Evolutionary conservation across 1,140 invertebrate species (phyloP).

Genomic region (Meloidogyne hapla): DNA sequence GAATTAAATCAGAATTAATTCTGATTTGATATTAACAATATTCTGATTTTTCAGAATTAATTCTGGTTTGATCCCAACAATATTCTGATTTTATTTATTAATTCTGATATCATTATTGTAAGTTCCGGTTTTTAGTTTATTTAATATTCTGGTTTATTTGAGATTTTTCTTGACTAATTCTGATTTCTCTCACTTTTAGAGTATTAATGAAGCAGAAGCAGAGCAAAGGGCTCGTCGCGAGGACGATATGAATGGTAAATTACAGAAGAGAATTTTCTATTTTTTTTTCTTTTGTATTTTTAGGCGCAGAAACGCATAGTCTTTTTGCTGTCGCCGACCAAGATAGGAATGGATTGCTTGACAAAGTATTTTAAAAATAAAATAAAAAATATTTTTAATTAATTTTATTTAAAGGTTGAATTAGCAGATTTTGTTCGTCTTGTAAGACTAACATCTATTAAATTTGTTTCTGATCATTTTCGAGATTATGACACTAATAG

Average conservation of each 20-base stretch:
- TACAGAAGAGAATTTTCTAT: background rate
- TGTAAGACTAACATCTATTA: constrained; percentile 59
- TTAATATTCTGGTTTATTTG: too few relatives aligned
- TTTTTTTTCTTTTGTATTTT: background rate
- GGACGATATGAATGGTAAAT: constrained; percentile 58
- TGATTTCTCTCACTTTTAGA: background rate
- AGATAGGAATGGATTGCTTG: constrained; percentile 43
- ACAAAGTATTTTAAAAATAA: constrained; percentile 33
- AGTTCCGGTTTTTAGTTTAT: too few relatives aligned
- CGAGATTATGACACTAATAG: constrained; percentile 56
- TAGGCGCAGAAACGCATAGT: constrained; percentile 47
- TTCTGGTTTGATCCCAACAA: too few relatives aligned
- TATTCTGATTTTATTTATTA: too few relatives aligned
- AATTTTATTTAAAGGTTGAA: constrained; percentile 44
- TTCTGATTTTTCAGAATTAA: too few relatives aligned
- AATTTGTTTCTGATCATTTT: constrained; percentile 62
- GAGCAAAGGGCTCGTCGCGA: constrained; percentile 51
- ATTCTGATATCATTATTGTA: too few relatives aligned
- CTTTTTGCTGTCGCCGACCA: constrained; percentile 62
- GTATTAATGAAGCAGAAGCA: constrained; percentile 52
- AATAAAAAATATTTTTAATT: constrained; percentile 36
- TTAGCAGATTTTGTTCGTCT: constrained; percentile 61
- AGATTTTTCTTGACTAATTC: background rate
- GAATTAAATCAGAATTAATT: background rate
- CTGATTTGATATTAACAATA: background rate